phyloP scores from a whole-genome alignment of 2,797 vertebrate genomes.

The Sebastes jordani region DNA sequence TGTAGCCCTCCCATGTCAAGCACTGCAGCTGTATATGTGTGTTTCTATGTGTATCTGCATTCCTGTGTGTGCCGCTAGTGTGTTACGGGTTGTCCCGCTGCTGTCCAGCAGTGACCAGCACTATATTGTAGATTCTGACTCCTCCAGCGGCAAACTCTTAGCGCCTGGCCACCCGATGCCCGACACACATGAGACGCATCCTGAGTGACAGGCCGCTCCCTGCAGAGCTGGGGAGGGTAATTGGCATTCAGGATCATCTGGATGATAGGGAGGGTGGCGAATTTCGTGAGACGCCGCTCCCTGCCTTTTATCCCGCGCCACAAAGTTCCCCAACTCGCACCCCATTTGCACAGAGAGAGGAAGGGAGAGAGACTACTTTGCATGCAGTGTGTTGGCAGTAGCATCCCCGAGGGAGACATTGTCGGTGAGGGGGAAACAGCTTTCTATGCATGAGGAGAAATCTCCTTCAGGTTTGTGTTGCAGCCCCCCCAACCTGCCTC shows the following conservation, averaged over 20 bases:
- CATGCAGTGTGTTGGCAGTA: conserved; percentile 79
- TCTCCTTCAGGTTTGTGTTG: conserved; percentile 80
- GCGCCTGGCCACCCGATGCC: conserved; percentile 43
- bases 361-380: conserved; percentile 67
- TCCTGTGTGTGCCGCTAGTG: not conserved
- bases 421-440: conserved; percentile 79
- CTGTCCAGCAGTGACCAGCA: conserved; percentile 28
- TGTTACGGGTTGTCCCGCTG: conserved; percentile 14
- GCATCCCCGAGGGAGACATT: conserved; percentile 76
- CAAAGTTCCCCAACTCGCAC: conserved; percentile 68
- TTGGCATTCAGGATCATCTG: conserved; percentile 85
- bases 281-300: conserved; percentile 66
- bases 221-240: conserved; percentile 76
- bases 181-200: conserved; percentile 63
- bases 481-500: conserved; percentile 8
- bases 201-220: conserved; percentile 82
- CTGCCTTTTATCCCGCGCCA: conserved; percentile 64
- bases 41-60: not conserved
- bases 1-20: not conserved
- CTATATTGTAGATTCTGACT: conserved; percentile 49
- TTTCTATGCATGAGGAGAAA: conserved; percentile 85
- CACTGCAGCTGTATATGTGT: not conserved
- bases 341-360: conserved; percentile 62
- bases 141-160: conserved; percentile 53
- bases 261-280: conserved; percentile 76